Conservation (phyloP, 2,888 invertebrate species). For the Xanthia togata region DNA sequence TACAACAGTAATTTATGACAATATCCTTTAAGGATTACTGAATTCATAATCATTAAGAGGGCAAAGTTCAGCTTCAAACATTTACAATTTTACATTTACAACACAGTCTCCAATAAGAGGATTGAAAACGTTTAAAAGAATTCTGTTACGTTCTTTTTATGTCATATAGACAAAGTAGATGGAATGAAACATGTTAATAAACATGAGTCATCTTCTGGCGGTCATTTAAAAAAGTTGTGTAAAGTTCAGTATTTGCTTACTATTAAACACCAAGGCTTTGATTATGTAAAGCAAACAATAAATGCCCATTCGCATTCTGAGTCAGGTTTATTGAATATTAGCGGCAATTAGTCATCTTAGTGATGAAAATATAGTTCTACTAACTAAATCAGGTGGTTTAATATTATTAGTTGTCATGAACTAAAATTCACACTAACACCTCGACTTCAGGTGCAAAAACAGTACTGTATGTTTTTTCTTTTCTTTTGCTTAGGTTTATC, state of each 20-base stretch:
- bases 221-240: slow-evolving; percentile 26
- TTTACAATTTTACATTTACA: not conserved
- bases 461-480: no score
- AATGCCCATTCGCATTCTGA: slow-evolving; percentile 17
- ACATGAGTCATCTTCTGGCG: slow-evolving; percentile 22
- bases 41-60: not conserved
- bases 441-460: no score
- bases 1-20: not conserved
- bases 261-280: slow-evolving; percentile 30
- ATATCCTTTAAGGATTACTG: not conserved
- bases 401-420: no score
- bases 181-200: not conserved
- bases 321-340: slow-evolving; percentile 17
- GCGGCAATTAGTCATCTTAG: not conserved
- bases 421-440: no score
- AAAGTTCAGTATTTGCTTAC: slow-evolving; percentile 17
- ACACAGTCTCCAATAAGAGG: not conserved
- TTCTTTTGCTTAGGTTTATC: no score
- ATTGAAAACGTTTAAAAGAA: not conserved
- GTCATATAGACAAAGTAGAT: not conserved
- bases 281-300: slow-evolving; percentile 20
- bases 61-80: not conserved
- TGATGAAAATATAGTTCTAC: not conserved
- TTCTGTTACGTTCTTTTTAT: slow-evolving; percentile 1
- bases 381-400: not conserved